Conservation (phyloP, 2,888 invertebrate genomes). For the Rotaria sp. region DNA sequence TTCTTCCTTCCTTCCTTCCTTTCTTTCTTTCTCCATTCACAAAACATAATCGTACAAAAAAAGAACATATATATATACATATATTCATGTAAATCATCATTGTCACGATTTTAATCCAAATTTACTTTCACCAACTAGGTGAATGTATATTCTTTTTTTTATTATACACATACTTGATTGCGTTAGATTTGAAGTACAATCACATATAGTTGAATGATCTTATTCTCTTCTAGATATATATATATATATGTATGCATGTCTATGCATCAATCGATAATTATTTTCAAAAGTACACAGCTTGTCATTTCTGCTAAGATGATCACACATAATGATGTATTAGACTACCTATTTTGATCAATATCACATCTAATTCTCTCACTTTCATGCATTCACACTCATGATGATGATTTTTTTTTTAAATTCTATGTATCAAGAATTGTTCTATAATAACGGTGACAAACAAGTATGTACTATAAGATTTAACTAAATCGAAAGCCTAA, state of each 20-base stretch:
- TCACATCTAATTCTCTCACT: neutral
- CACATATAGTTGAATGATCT: neutral
- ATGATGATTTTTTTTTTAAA: no score
- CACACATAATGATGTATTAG: neutral
- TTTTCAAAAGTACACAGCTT: neutral
- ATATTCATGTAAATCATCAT: no score
- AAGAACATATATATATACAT: neutral
- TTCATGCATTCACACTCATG: neutral
- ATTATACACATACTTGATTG: neutral
- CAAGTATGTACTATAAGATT: neutral
- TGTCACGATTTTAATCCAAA: neutral
- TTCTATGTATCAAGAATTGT: neutral
- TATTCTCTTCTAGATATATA: neutral
- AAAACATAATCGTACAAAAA: neutral
- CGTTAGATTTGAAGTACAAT: no score
- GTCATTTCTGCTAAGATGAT: conserved; percentile 12
- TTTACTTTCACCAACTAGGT: neutral
- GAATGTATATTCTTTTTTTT: neutral
- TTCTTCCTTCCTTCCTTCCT: neutral
- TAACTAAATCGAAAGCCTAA: no score
- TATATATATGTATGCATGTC: neutral
- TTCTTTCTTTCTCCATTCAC: neutral
- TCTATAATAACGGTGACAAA: neutral
- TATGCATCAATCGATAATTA: conserved; percentile 9
- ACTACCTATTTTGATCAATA: neutral